Percentiles rank a stretch among this genome's conserved stretches.
phyloP scores from a whole-genome alignment of 1,140 invertebrate species.

The Coenobita brevimanus region DNA sequence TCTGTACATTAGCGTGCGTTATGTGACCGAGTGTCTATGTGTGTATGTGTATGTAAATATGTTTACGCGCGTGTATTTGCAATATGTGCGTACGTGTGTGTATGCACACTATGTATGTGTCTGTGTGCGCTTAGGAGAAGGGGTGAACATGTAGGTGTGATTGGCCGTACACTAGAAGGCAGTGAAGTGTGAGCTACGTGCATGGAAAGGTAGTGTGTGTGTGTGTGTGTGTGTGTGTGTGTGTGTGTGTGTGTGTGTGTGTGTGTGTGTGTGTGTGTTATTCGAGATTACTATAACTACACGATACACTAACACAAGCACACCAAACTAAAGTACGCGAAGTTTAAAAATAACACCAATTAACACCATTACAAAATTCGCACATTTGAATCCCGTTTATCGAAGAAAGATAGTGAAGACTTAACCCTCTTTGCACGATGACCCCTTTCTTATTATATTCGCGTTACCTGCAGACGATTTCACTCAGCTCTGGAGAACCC shows the following conservation, averaged over 20 bases:
- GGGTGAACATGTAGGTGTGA: neutral
- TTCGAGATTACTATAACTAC: neutral
- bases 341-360: too few relatives aligned
- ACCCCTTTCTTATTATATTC: too few relatives aligned
- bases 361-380: too few relatives aligned
- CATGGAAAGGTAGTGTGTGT: slow-evolving; percentile 1
- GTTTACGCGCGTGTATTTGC: neutral
- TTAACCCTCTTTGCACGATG: too few relatives aligned
- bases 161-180: neutral
- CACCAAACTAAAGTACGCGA: neutral
- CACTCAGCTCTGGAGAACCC: too few relatives aligned
- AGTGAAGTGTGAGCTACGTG: neutral
- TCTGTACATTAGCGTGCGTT: too few relatives aligned
- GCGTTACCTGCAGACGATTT: too few relatives aligned
- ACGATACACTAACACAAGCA: neutral
- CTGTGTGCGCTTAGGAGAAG: neutral
- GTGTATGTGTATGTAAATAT: too few relatives aligned
- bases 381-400: too few relatives aligned
- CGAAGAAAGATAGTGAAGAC: too few relatives aligned
- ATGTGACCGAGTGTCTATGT: neutral
- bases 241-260: neutral
- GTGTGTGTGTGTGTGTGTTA: too few relatives aligned
- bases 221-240: slow-evolving; percentile 6
- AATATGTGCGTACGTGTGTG: slow-evolving; percentile 18
- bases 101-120: neutral